phyloP scores from a whole-genome alignment of 1,140 invertebrate genomes.

The Probaryconus sp. region DNA sequence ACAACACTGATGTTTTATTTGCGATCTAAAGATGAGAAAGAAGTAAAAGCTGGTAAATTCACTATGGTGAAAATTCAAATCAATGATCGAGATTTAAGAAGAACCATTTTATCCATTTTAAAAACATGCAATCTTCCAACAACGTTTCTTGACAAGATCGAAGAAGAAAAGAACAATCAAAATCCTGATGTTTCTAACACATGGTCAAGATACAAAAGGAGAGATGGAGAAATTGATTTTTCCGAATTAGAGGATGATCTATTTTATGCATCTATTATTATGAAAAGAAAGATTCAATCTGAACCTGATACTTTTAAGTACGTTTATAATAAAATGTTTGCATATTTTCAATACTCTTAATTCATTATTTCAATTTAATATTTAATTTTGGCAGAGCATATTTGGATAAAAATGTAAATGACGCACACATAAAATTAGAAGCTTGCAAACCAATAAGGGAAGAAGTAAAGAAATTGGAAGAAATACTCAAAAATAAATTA shows the following conservation, averaged over 20 bases:
- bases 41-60: constrained; percentile 82
- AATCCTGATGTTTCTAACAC: constrained; percentile 36
- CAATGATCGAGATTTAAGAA: constrained; percentile 83
- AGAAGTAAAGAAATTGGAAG: constrained; percentile 82
- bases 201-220: constrained; percentile 48
- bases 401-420: constrained; percentile 82
- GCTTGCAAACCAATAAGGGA: constrained; percentile 82
- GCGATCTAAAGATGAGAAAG: constrained; percentile 80
- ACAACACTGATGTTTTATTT: constrained; percentile 87
- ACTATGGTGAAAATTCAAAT: constrained; percentile 86
- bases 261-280: constrained; percentile 77
- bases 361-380: too few relatives aligned
- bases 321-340: constrained; percentile 25
- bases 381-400: constrained; percentile 78
- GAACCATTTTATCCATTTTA: constrained; percentile 87
- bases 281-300: constrained; percentile 78
- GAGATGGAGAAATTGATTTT: constrained; percentile 73
- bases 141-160: constrained; percentile 87
- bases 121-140: constrained; percentile 90
- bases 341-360: not conserved
- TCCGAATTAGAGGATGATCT: constrained; percentile 79
- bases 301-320: constrained; percentile 78
- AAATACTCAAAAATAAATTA: constrained; percentile 79
- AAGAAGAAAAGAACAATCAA: constrained; percentile 62
- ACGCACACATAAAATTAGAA: constrained; percentile 81